Evolutionary conservation across 2,113 vertebrate species (phyloP), one percentile per base, ranked within the genome.

Genomic region (Proteles cristata): DNA sequence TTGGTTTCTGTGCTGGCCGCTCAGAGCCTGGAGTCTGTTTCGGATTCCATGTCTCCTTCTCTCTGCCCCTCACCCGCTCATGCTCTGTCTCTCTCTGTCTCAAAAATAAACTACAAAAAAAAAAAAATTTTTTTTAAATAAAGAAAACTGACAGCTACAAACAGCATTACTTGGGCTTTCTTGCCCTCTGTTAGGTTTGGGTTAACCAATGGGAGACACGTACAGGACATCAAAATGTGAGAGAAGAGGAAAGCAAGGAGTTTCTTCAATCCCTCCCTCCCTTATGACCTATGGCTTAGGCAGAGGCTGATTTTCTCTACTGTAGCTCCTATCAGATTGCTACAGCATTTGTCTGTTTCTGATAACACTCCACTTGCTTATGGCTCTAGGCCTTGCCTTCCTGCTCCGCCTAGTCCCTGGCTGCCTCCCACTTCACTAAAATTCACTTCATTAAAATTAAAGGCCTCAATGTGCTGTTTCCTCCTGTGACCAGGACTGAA

Each of bases 361-460:
- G 39, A 1, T 14, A 25, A 35, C 14, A 35, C 16, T 50, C 19
- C 2, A 19, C 6, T 77, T 19, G 14, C 15, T 61, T 58, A 43
- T 11, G 14, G 26, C 55, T 45, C 21, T 55, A 66, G 77, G 26
- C 31, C 45, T 69, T 33, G 53, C 50, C 43, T 58, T 82, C 55
- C 48, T 15, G 6, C 43, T 53, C 63, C 66, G 50, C 21, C 43
- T 33, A 3, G 17, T 61, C 6, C 65, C 76, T 65, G 25, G 53
- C 87, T 53, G 48, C 35, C 4, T 73, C 66, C 33, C 45, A 68
- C n/a, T 77, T 86, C 25, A 50, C 69, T 86, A 53, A 94, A 80
- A 68, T 93, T 88, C 23, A 55, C 15, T 53, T 81, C 21, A 39
- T 58, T 92, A 90, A 90, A 81, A 91, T 87, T n/a, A 94, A 82